Conservation (phyloP, 1,140 invertebrate genomes). For the Philopotamus ludificatus region DNA sequence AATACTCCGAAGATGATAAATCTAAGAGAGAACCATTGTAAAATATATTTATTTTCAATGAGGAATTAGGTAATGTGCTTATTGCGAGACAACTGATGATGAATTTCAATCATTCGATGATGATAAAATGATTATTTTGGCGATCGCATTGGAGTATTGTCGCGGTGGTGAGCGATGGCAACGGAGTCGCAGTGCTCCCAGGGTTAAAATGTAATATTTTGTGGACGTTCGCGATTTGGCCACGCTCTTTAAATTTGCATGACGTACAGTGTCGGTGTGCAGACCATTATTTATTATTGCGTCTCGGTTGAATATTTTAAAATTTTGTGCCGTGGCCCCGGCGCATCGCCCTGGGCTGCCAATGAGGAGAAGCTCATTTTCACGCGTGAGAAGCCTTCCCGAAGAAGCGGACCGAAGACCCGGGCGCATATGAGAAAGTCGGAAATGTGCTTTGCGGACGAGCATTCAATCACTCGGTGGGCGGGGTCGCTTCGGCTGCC, state of each 20-base stretch:
- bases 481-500: constrained; percentile 30
- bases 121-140: too few species aligned
- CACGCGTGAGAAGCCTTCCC: constrained; percentile 31
- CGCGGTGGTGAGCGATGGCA: too few species aligned
- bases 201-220: neutral
- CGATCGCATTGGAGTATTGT: too few species aligned
- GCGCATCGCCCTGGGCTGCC: constrained; percentile 32
- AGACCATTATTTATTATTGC: constrained; percentile 28
- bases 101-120: too few species aligned
- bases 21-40: too few species aligned
- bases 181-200: too few species aligned
- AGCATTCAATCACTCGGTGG: constrained; percentile 37
- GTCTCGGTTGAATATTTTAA: constrained; percentile 35
- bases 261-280: constrained; percentile 17
- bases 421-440: constrained; percentile 31
- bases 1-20: too few species aligned
- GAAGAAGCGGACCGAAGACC: too few species aligned
- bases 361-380: constrained; percentile 37
- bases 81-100: too few species aligned
- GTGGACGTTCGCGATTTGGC: constrained; percentile 15
- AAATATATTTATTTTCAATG: too few species aligned
- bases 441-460: constrained; percentile 25
- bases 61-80: too few species aligned
- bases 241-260: constrained; percentile 28
- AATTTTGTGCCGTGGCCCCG: constrained; percentile 31